Conservation (phyloP, 2,888 invertebrate genomes). For the Nymphalis c-album region DNA sequence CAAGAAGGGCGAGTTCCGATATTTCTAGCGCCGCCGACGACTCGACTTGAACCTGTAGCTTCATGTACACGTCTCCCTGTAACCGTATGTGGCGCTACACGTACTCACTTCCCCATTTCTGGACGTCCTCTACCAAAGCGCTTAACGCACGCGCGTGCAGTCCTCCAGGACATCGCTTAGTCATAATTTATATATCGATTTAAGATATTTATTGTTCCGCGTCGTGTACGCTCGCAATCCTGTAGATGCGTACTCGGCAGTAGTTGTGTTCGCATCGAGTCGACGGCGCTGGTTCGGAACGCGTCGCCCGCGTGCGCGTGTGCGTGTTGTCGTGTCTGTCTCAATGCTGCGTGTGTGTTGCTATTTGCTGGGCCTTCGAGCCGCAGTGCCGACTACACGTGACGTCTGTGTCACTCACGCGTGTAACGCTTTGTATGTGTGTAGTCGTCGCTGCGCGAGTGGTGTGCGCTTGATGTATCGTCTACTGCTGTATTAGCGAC, state of each 20-base stretch:
- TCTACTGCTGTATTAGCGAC: conserved; percentile 17
- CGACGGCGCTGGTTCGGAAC: conserved; percentile 42
- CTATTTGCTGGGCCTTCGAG: conserved; percentile 5
- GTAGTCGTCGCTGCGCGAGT: conserved; percentile 1
- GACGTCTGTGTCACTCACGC: background rate
- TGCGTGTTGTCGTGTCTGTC: conserved; percentile 27
- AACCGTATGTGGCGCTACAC: conserved; percentile 9
- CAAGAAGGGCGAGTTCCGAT: conserved; percentile 97
- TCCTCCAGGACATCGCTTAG: conserved; percentile 38
- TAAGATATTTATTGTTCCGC: conserved; percentile 36
- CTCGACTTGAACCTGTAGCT: conserved; percentile 4
- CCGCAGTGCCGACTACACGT: background rate
- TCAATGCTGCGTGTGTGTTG: conserved; percentile 9
- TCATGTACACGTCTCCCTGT: background rate
- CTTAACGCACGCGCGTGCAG: conserved; percentile 27
- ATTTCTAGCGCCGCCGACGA: conserved; percentile 85
- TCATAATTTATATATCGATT: conserved; percentile 42
- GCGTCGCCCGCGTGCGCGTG: conserved; percentile 21
- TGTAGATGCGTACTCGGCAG: background rate
- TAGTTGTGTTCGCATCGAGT: conserved; percentile 1
- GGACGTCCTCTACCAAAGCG: conserved; percentile 34
- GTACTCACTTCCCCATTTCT: conserved; percentile 12
- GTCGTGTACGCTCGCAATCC: conserved; percentile 4
- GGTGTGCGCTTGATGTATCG: conserved; percentile 21
- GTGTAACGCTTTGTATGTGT: background rate